phyloP scores from a whole-genome alignment of 1,140 invertebrate genomes.

The Vanessa tameamea region DNA sequence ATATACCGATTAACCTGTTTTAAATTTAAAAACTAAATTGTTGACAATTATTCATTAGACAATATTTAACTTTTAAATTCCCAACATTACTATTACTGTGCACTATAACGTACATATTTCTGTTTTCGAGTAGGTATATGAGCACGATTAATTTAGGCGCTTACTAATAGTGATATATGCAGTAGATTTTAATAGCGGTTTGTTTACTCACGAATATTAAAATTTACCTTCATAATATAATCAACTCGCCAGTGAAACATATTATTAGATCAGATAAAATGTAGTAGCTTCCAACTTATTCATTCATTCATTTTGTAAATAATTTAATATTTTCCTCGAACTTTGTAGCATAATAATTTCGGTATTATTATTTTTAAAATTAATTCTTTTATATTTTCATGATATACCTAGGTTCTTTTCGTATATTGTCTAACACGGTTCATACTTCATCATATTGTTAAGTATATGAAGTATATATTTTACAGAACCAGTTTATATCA shows the following conservation, averaged over 20 bases:
- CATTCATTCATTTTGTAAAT: neutral
- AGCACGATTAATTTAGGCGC: slow-evolving; percentile 32
- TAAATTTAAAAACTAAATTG: no score
- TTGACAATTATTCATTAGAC: no score
- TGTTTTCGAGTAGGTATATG: neutral
- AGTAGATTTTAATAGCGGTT: slow-evolving; percentile 17
- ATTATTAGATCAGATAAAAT: slow-evolving; percentile 1
- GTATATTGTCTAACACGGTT: no score
- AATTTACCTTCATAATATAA: neutral
- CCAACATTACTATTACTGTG: no score
- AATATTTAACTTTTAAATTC: no score
- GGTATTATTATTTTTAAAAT: no score
- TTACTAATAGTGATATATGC: slow-evolving; percentile 22
- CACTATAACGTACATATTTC: neutral
- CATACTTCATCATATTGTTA: no score
- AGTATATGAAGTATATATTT: no score
- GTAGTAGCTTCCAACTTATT: neutral
- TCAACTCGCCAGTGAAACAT: neutral
- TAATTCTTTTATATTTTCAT: no score
- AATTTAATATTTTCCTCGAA: neutral
- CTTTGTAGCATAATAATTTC: neutral
- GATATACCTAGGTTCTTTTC: no score
- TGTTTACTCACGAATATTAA: slow-evolving; percentile 18
- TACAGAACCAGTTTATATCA: no score
- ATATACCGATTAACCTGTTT: no score